Base-by-base conservation (phyloP, 2,888 invertebrate species). In the Tuberolachnus salignus region DNA sequence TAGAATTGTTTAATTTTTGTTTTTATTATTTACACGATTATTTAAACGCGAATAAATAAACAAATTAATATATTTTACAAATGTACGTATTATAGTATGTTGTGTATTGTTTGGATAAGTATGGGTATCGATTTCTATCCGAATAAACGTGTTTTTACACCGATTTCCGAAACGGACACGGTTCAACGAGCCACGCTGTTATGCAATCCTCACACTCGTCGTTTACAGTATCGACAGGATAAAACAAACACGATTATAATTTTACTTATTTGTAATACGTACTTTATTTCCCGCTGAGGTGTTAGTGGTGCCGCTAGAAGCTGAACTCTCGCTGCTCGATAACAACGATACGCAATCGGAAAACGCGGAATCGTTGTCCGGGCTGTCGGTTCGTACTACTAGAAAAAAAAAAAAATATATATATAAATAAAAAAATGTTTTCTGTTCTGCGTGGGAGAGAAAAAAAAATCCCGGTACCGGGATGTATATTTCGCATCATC, bases 281-380 rank as follows among this genome's bases (percentile, higher is more conserved):
- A 81, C 70, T 55, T 69, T 69, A 11, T 66, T 75, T 3, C 55
- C 46, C 3, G 42, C 73, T 34, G 82, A 81, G 13, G 73, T 83
- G 81, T 89, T 88, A 59, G 89, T 89, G 83, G 93, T 91, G 82
- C 94, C 94, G 84, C 94, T 95, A 70, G 95, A 96, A 34, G 96
- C 94, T 8, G 96, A 96, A 57, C 96, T 97, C 86, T 97, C 97
- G 83, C 94, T 94, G 42, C 78, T 78, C 21, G 94, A 94, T 82
- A 95, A 87, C 90, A 96, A 92, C 42, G 95, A 95, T 81, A 97
- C 95, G 82, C 95, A 97, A 87, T 98, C 98, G 84, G 97, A 97
- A 86, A 97, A 98, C 19, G 98, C 98, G 14, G 97, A 97, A 87
- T 98, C 98, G 87, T 97, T 97, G 87, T 98, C 98, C 0, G 97